Base-by-base conservation (phyloP, 2,888 invertebrate species). In the Oligia strigilis region DNA sequence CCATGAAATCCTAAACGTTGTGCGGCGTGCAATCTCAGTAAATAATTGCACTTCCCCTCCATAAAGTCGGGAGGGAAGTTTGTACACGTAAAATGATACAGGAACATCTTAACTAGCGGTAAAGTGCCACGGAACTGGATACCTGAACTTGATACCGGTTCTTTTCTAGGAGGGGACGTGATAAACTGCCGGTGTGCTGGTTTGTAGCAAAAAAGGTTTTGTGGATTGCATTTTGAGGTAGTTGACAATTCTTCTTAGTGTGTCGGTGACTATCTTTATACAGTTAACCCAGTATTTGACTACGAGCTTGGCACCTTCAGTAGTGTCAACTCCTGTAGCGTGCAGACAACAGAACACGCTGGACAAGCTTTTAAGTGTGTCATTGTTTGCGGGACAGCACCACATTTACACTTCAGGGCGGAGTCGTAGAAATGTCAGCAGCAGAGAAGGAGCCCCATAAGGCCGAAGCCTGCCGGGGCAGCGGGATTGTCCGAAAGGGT, bases 31-130 rank as follows among this genome's bases (percentile, higher is more conserved):
- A 90, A 91, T 90, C 89, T 90, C 83, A 69, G 90, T 90, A 90
- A 92, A 89, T 91, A 91, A 91, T 91, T 92, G 90, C 92, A 91
- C 88, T 89, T 87, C 86, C 91, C 90, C 90, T 81, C 77, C 73
- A 78, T 87, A 87, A 88, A 90, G 82, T 80, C 67, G 52, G 73
- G 74, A 82, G 78, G 79, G 78, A 77, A 88, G 79, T 81, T 85
- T 72, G 80, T 55, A 73, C 77, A 67, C 84, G 87, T 90, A 90
- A 84, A 85, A 87, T 85, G 88, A 88, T 89, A 89, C 84, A 75
- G 67, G 67, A 58, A 77, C 75, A 70, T 79, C 89, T 81, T 85
- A 80, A 89, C 89, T 88, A 83, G 86, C 77, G 75, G 88, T 80
- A 77, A 81, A 87, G 76, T 78, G 75, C 64, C 75, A 36, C 71